Conservation (phyloP, 2,113 vertebrate genomes). For the Megaceryle maxima region DNA sequence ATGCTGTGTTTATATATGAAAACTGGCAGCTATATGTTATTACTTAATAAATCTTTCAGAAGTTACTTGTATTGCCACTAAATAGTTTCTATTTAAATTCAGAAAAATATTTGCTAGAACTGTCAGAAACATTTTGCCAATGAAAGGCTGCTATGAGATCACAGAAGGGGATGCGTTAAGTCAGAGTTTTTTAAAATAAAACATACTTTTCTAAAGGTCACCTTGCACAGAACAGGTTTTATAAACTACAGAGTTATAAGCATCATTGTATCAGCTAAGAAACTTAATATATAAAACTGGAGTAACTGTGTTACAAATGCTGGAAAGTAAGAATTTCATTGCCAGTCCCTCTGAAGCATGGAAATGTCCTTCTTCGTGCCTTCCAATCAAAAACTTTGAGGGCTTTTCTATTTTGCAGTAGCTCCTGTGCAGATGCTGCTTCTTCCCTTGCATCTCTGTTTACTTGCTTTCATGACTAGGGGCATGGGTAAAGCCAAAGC, state of each 20-base stretch:
- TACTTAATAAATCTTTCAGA: not conserved
- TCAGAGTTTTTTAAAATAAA: not conserved
- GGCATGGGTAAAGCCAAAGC: not conserved
- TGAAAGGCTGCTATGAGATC: slow-evolving; percentile 75
- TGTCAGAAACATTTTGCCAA: slow-evolving; percentile 77
- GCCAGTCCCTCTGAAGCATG: not conserved
- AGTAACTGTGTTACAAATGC: not conserved
- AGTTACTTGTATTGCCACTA: not conserved
- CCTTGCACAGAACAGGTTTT: not conserved
- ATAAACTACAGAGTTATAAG: not conserved
- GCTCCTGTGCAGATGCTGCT: not conserved
- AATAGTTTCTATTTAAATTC: not conserved
- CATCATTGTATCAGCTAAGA: not conserved
- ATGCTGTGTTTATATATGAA: not conserved
- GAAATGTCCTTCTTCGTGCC: not conserved
- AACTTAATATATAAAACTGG: not conserved
- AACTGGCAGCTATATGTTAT: not conserved
- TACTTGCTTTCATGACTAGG: not conserved
- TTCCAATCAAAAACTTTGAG: not conserved
- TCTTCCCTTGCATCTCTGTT: not conserved
- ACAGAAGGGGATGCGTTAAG: slow-evolving; percentile 71
- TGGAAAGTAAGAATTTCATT: not conserved
- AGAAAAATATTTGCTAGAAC: slow-evolving; percentile 65
- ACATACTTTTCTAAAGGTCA: not conserved
- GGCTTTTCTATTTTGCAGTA: not conserved